These are phyloP conservation scores for Cataglyphis albicans DNA, from an alignment of 2,888 invertebrate genomes.

Conservation along the genomic window DNA sequence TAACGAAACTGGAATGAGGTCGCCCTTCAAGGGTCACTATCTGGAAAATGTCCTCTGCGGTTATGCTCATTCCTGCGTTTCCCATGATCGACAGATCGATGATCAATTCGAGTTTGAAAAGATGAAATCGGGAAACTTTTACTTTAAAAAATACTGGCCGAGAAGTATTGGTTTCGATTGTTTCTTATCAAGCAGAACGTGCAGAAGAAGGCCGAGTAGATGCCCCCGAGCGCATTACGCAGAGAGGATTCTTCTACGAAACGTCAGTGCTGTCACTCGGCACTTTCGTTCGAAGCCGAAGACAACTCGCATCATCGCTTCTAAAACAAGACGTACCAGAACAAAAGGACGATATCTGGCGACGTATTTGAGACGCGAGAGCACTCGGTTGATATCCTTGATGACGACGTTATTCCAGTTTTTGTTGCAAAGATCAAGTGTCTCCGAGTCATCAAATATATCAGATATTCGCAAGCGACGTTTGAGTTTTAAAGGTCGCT, in stretches of 20 bases:
- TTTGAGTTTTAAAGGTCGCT: slow-evolving; percentile 59
- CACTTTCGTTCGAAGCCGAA: slow-evolving; percentile 32
- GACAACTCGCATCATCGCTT: background rate
- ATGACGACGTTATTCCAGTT: slow-evolving; percentile 35
- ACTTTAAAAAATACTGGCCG: slow-evolving; percentile 58
- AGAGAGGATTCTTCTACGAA: slow-evolving; percentile 58
- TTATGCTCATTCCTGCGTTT: slow-evolving; percentile 17
- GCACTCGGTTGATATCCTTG: slow-evolving; percentile 31
- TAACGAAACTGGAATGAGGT: slow-evolving; percentile 43
- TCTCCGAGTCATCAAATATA: background rate
- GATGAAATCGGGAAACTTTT: slow-evolving; percentile 5
- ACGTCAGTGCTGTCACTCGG: slow-evolving; percentile 37
- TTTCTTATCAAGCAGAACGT: background rate
- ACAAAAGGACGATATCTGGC: slow-evolving; percentile 38
- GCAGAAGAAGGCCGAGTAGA: background rate
- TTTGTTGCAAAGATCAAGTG: slow-evolving; percentile 27
- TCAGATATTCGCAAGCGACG: slow-evolving; percentile 45
- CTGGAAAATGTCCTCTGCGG: slow-evolving; percentile 51
- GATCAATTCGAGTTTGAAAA: background rate
- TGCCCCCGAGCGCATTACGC: slow-evolving; percentile 61
- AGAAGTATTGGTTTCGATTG: slow-evolving; percentile 22
- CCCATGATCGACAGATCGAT: slow-evolving; percentile 15
- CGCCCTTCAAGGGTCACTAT: slow-evolving; percentile 59
- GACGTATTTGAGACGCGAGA: slow-evolving; percentile 48
- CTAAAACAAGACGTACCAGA: background rate